A percentile compares a stretch with the other conserved stretches of the same genome.
Conservation (phyloP, 2,113 vertebrate genomes). For the Ammodytes dubius region DNA sequence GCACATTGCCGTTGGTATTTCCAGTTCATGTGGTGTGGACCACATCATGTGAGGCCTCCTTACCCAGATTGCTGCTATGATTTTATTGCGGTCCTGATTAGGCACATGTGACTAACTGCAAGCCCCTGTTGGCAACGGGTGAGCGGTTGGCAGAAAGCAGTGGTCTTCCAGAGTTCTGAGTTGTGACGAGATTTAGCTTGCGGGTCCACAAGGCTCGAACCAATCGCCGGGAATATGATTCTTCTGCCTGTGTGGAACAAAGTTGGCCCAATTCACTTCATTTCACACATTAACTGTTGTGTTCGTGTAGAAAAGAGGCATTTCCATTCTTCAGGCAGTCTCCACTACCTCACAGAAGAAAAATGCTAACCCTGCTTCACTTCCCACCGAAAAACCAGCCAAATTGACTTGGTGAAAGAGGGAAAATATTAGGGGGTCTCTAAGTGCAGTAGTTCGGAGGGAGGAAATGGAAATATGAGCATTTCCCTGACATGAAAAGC, state of each 20-base stretch:
- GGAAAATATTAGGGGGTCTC: constrained; percentile 74
- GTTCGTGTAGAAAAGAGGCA: constrained; percentile 57
- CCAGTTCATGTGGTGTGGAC: constrained; percentile 62
- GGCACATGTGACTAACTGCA: constrained; percentile 77
- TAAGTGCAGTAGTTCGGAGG: constrained; percentile 58
- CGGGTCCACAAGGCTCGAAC: constrained; percentile 37
- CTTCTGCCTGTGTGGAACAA: constrained; percentile 56
- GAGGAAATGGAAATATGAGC: constrained; percentile 67
- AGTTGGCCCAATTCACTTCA: constrained; percentile 63
- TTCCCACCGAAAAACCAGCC: constrained; percentile 70
- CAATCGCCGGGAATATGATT: constrained; percentile 57
- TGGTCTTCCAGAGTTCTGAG: constrained; percentile 49
- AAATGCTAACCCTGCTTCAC: constrained; percentile 76
- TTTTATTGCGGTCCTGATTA: constrained; percentile 79
- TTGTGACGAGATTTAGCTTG: constrained; percentile 57
- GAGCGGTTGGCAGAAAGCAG: constrained; percentile 56
- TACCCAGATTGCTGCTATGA: constrained; percentile 56
- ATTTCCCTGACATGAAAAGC: constrained; percentile 66
- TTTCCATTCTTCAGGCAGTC: constrained; percentile 75
- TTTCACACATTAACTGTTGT: constrained; percentile 76
- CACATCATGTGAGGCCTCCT: constrained; percentile 76
- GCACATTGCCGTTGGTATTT: constrained; percentile 51
- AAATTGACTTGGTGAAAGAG: constrained; percentile 63
- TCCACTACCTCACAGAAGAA: constrained; percentile 83
- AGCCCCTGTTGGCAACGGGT: constrained; percentile 54